These are phyloP conservation scores for Albula glossodonta DNA, from an alignment of 2,113 vertebrate species.

Conservation along the genomic window DNA sequence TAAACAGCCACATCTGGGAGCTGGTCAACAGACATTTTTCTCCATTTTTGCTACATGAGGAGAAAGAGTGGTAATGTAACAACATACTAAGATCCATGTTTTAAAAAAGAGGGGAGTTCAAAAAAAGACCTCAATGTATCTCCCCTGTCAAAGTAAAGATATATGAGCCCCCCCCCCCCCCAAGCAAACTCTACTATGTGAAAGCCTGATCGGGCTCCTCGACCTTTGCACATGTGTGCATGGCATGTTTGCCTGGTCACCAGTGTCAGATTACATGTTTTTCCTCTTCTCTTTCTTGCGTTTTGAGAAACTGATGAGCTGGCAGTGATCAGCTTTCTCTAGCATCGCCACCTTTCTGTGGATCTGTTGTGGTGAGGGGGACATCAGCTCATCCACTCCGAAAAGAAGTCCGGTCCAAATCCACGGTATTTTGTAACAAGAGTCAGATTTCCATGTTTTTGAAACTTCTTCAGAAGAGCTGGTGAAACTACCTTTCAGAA, in stretches of 20 bases:
- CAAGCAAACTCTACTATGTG: background rate
- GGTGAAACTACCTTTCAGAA: background rate
- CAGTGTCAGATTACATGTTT: constrained; percentile 12
- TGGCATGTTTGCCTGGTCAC: constrained; percentile 29
- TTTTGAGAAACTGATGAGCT: background rate
- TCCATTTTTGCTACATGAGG: no score
- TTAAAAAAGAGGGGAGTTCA: background rate
- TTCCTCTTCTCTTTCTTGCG: background rate
- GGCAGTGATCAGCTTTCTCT: constrained; percentile 6
- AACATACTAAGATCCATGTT: background rate
- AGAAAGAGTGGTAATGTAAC: background rate
- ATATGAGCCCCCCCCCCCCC: background rate
- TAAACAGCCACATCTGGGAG: background rate
- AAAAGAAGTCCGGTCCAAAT: background rate
- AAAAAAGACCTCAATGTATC: background rate
- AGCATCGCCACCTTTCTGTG: background rate
- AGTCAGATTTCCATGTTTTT: background rate
- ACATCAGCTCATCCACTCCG: background rate
- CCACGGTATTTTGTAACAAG: background rate
- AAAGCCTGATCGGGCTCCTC: background rate
- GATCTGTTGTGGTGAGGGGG: background rate
- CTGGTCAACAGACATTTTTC: background rate
- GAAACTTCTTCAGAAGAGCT: background rate
- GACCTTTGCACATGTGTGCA: constrained; percentile 40
- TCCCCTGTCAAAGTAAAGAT: background rate